Percentiles rank a stretch among this genome's conserved stretches.
Conservation (phyloP, 2,113 vertebrate species). For the Beaufortia kweichowensis region DNA sequence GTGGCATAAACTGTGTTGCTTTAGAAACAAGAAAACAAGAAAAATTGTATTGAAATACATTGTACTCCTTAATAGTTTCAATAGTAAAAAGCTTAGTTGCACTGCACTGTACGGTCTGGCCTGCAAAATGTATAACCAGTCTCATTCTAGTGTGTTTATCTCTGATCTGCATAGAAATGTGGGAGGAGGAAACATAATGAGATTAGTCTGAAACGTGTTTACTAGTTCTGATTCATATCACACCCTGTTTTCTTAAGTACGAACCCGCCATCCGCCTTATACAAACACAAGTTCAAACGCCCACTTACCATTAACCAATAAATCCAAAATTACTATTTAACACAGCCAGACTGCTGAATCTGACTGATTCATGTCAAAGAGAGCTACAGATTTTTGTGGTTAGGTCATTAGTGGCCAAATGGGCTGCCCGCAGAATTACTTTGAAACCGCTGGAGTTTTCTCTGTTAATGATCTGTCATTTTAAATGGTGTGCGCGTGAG, state of each 20-base stretch:
- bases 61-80: slow-evolving; percentile 16
- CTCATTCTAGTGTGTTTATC: slow-evolving; percentile 44
- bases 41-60: slow-evolving; percentile 23
- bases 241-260: neutral
- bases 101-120: neutral
- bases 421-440: slow-evolving; percentile 10
- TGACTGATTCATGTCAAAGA: neutral
- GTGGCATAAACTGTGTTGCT: slow-evolving; percentile 12
- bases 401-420: slow-evolving; percentile 14
- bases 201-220: slow-evolving; percentile 71
- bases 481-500: slow-evolving; percentile 39
- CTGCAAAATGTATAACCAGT: slow-evolving; percentile 2
- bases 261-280: neutral
- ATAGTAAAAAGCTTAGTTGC: neutral
- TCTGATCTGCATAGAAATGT: slow-evolving; percentile 59
- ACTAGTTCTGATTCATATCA: slow-evolving; percentile 68
- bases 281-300: slow-evolving; percentile 23
- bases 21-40: slow-evolving; percentile 26
- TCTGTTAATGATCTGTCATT: slow-evolving; percentile 57
- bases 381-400: neutral
- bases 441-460: neutral
- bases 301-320: slow-evolving; percentile 32
- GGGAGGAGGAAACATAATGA: slow-evolving; percentile 64
- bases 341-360: neutral
- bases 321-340: slow-evolving; percentile 5